Base-by-base conservation (phyloP, 2,888 invertebrate genomes). In the Coleophora deauratella region DNA sequence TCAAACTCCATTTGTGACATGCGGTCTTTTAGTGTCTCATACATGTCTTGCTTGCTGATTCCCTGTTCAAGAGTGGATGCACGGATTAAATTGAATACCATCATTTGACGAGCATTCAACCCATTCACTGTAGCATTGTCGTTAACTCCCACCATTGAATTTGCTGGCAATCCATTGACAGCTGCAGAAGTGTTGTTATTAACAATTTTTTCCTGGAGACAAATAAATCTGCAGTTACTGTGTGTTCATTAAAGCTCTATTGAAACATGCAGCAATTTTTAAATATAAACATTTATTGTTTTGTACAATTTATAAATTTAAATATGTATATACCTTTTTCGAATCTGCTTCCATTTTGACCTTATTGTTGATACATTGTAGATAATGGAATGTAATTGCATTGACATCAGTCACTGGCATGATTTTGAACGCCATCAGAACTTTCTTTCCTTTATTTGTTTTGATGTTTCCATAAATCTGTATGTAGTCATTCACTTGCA, bases 401-500 rank as follows among this genome's bases (percentile, higher is more conserved):
- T 86, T 86, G 1, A 77, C 62, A 69, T 86, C 84, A 33, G 69
- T 77, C 32, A 86, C 50, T 10, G 80, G 84, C 50, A 70, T 71
- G 47, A 86, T 81, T 68, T 85, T 86, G 47, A 86, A 86, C 37
- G 76, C 78, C 77, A 85, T 81, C 6, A 86, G 43, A 1, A 85
- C 76, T 62, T 85, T 86, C 43, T 78, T 85, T 1, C 86, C 86
- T 54, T 80, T 81, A 44, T 82, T 86, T 14, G 79, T 72, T 60
- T 86, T 86, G 0, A 86, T 73, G 61, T 82, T 86, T 8, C 86
- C 86, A 69, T 68, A 85, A 15, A 86, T 61, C 57, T 86, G 80
- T 37, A 86, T 66, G 45, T 81, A 86, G 49, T 85, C 79, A 66
- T 86, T 85, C 6, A 86, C 79, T 66, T 84, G 63, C 13, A 86